Evolutionary conservation across 2,797 vertebrate species (phyloP), one percentile per base, ranked within the genome.

Genomic region (Moxostoma hubbsi): DNA sequence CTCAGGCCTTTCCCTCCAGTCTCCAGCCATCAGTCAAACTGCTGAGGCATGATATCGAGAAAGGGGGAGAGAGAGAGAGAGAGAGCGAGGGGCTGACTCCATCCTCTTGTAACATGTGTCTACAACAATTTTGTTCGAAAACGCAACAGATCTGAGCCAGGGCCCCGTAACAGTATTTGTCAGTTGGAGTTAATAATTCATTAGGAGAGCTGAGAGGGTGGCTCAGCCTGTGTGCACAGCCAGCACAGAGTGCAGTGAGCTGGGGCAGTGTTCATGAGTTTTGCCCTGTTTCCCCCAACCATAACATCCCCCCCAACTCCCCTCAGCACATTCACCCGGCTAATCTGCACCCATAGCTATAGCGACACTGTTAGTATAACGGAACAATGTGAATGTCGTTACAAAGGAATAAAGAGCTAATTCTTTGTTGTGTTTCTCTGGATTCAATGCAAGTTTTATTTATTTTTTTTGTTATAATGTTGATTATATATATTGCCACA

Each of bases 41-140:
- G 95, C 95, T 97, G 96, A 97, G 95, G 95, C 96, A 95, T 93
- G 91, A 93, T 91, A 83, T 36, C 36, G 36, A 36, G 36, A 36
- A 36, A 36, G 36, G 36, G 36, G 36, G 36, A 36, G 36, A 36
- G 4, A 36, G 36, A 4, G 36, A 4, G 80, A 86, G 86, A 83
- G 88, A 88, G 87, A 77, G 86, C 83, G 80, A 78, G 80, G 51
- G 71, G 80, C 94, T 94, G 95, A 95, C 96, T 96, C 95, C 94
- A 94, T 95, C 94, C 93, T 95, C 94, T 93, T 93, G 93, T 96
- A 97, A 97, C 96, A 97, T 96, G 36, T 36, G 96, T 98, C 96
- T 95, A 95, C 95, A 96, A 96, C 95, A 96, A 96, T 97, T 95
- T 96, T 96, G 95, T 96, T 97, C 96, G 96, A 94, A 96, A 96